phyloP scores from a whole-genome alignment of 2,888 invertebrate species.

The Melieria picta region DNA sequence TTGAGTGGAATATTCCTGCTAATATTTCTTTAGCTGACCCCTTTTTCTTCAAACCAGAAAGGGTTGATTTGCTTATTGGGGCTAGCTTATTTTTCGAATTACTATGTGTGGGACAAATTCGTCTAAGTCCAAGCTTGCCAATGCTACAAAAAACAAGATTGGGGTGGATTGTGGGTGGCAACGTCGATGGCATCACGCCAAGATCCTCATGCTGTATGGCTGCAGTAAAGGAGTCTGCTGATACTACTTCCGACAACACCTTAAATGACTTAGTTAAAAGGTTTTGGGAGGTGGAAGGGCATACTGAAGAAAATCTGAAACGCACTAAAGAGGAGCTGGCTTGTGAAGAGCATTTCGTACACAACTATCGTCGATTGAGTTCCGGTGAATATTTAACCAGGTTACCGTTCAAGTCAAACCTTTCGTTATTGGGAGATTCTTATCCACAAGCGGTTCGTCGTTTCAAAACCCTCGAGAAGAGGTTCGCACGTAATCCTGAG shows the following conservation, averaged over 20 bases:
- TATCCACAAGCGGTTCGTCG: conserved; percentile 28
- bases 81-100: conserved; percentile 19
- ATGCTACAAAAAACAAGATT: conserved; percentile 23
- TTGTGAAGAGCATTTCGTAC: not conserved
- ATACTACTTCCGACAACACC: not conserved
- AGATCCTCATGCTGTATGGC: not conserved
- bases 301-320: not conserved
- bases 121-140: not conserved
- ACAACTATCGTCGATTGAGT: not conserved
- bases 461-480: conserved; percentile 28
- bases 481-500: not conserved
- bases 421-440: conserved; percentile 27
- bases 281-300: too few species aligned
- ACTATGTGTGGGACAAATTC: conserved; percentile 20
- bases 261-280: not conserved
- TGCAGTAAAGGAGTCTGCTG: not conserved
- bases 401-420: not conserved
- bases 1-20: conserved; percentile 18
- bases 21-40: conserved; percentile 30
- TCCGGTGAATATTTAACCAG: not conserved
- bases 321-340: not conserved
- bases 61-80: conserved; percentile 15
- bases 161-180: conserved; percentile 24
- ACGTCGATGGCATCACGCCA: not conserved
- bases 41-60: conserved; percentile 7